These are phyloP conservation scores for Drosophila paranaensis DNA, from an alignment of 2,888 invertebrate genomes.

Conservation along the genomic window DNA sequence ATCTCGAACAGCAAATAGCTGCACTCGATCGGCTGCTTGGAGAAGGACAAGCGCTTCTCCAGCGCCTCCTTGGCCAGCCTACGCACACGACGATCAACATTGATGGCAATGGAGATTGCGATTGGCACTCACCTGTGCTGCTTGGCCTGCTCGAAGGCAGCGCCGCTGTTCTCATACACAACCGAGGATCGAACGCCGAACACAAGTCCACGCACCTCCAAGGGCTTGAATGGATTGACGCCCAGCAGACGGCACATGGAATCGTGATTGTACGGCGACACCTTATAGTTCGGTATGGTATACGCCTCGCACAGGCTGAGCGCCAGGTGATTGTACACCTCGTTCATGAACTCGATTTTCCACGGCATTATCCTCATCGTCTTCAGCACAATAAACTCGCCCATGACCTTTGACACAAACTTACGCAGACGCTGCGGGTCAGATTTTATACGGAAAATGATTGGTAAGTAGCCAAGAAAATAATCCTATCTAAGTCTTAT, in stretches of 20 bases:
- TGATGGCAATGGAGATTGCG: too few relatives aligned
- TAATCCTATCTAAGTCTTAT: too few relatives aligned
- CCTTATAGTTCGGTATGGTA: conserved; percentile 36
- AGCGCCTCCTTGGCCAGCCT: conserved; percentile 22
- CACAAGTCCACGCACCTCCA: conserved; percentile 24
- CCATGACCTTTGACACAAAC: conserved; percentile 64
- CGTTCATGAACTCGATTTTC: conserved; percentile 69
- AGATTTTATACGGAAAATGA: too few relatives aligned
- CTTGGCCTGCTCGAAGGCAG: conserved; percentile 17
- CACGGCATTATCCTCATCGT: conserved; percentile 70
- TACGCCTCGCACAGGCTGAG: conserved; percentile 57
- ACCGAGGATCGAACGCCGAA: conserved; percentile 56
- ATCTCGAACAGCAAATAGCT: conserved; percentile 69
- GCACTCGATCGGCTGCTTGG: conserved; percentile 61
- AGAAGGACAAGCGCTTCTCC: conserved; percentile 58
- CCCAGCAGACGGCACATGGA: conserved; percentile 57
- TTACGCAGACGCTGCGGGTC: conserved; percentile 41
- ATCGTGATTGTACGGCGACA: conserved; percentile 56
- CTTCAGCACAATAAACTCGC: conserved; percentile 62
- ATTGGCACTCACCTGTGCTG: conserved; percentile 35
- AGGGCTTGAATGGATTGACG: conserved; percentile 32
- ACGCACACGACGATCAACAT: not conserved
- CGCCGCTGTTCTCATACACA: conserved; percentile 11
- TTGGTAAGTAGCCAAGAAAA: too few relatives aligned
- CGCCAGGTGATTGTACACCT: conserved; percentile 72